Base-by-base conservation (phyloP, 2,797 vertebrate genomes). In the Anguilla obscura region DNA sequence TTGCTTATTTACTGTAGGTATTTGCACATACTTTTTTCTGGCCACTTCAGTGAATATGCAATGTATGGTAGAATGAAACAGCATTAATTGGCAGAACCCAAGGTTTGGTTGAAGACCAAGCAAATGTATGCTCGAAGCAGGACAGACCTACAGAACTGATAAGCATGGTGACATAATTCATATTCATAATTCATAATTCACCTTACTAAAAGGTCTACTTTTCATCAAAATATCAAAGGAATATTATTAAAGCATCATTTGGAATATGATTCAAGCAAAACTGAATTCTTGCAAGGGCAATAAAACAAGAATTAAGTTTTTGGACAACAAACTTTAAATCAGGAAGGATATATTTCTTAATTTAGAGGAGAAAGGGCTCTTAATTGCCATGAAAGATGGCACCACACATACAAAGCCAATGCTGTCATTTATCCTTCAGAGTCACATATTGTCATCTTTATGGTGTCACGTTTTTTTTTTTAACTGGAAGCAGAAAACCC, bases 1-100 rank as follows among this genome's bases (percentile, higher is more conserved):
- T 45, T 40, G 21, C 79, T 84, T 50, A 87, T 87, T 87, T 84
- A 69, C 63, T 8, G 6, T 69, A 83, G 45, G 40, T 66, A 48
- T 50, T 45, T n/a, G 50, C 80, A 52, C 40, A 87, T 54, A 50
- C 48, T 87, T 16, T 30, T 74, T 36, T 74, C 69, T 30, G 27
- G 0, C 14, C 9, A 74, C 30, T 69, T 58, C 63, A 69, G 63
- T 69, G 63, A n/a, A 27, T 27, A 58, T 16, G 56, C n/a, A 27
- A 69, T 27, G 63, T 24, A 69, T 6, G n/a, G 21, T n/a, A 69
- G 63, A 69, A 69, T 69, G 63, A 27, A 27, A 69, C 63, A 27
- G 9, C 56, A 58, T 58, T 58, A 58, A 58, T 16, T 16, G 56
- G 56, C 56, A 16, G 56, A 58, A 58, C 1, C 16, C 3, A 18